A percentile compares a stretch with the other conserved stretches of the same genome.
Conservation (phyloP, 2,888 invertebrate genomes). For the Apoda limacodes region DNA sequence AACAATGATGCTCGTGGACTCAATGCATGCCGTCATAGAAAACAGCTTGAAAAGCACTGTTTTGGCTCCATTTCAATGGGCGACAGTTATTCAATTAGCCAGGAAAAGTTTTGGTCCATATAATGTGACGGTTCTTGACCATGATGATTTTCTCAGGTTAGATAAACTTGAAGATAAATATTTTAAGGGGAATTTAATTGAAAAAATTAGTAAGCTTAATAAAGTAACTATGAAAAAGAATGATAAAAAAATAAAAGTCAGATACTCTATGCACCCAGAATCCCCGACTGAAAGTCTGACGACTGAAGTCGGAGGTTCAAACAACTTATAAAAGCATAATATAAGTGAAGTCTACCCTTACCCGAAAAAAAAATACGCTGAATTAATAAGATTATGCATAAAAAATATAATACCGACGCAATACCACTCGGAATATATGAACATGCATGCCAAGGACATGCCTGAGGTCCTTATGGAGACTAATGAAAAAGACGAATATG, state of each 20-base stretch:
- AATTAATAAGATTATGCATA: not conserved
- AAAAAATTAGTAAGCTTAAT: constrained; percentile 21
- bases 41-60: constrained; percentile 20
- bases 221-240: constrained; percentile 20
- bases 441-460: not conserved
- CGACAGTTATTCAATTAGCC: constrained; percentile 21
- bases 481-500: not conserved
- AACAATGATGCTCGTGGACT: constrained; percentile 30
- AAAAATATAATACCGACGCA: not conserved
- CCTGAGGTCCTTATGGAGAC: not conserved
- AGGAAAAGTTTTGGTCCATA: constrained; percentile 19
- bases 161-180: constrained; percentile 21
- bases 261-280: constrained; percentile 15
- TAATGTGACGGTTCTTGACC: constrained; percentile 16
- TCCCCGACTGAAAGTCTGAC: not conserved
- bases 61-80: constrained; percentile 29
- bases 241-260: constrained; percentile 6
- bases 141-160: constrained; percentile 20
- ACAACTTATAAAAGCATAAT: too few species aligned
- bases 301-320: not conserved
- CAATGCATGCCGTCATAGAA: constrained; percentile 26
- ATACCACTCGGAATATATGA: not conserved
- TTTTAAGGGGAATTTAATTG: constrained; percentile 18
- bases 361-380: not conserved
- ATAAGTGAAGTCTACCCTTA: too few species aligned